Base-by-base conservation (phyloP, 35 echinoderm and acorn worm genomes). In the Holothuria glaberrima region DNA sequence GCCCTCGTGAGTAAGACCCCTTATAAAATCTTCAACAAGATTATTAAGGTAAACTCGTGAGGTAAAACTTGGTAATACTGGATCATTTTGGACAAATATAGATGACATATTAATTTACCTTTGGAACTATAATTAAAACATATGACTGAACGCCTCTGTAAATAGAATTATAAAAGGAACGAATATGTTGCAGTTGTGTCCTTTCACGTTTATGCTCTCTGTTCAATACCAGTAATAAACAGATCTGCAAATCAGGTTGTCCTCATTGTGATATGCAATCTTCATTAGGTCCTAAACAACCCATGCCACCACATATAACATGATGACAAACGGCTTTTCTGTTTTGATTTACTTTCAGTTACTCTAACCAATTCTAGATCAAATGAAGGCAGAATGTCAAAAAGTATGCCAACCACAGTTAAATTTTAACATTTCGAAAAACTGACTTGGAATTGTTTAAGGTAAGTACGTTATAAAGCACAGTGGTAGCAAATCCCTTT, bases 361-460 rank as follows among this genome's bases (percentile, higher is more conserved):
- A 21, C 21, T 69, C 18, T 28, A 69, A 26, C 24, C 66, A 22
- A 12, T 69, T 69, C 25, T 30, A 26, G 66, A 69, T 30, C 66
- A 69, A 69, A 69, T 69, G 32, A n/a, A 69, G 25, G 66, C 66
- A 22, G 66, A 69, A 69, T 69, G 66, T 25, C 25, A 26, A 22
- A 17, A 69, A 69, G 12, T 69, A 12, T 69, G 66, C 32, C 18
- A 26, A 26, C 66, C 25, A 26, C 25, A 69, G 12, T 69, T 69
- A 28, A 69, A 69, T 69, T 69, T n/a, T 30, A 19, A 12, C 66
- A 26, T 69, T 69, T 69, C 17, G 66, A 69, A 69, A 30, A 25
- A 69, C 66, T 69, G 66, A 69, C 32, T 26, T 69, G 18, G 24
- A 69, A 26, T 69, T 30, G 12, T 69, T 14, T 69, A 22, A 22